Base-by-base conservation (phyloP, 2,797 vertebrate genomes). In the Acestrorhynchus altus region DNA sequence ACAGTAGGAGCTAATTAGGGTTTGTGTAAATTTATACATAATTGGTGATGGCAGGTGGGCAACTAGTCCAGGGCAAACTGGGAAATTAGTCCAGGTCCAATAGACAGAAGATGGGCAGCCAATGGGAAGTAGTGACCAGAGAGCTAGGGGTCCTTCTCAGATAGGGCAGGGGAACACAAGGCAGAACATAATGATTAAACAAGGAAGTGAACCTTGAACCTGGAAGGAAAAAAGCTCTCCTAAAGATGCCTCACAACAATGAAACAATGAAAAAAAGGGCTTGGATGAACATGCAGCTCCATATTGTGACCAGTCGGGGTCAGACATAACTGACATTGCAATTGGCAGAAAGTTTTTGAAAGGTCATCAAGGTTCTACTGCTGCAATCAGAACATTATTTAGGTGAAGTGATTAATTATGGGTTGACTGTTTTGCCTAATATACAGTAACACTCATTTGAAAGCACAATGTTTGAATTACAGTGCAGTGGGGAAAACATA, bases 181-280 rank as follows among this genome's bases (percentile, higher is more conserved):
- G 22, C 56, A 44, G 68, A 56, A 59, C 54, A 40, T 13, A 65
- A 28, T 51, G 57, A 74, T 46, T 61, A 56, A 63, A 46, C 46
- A 61, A 20, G 56, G 75, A 52, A 28, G n/a, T n/a, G n/a, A n/a
- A n/a, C n/a, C n/a, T n/a, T n/a, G n/a, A n/a, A n/a, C n/a, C n/a
- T n/a, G n/a, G n/a, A 61, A 20, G 56, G 75, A 52, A 28, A 71
- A 52, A 54, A 22, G 49, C 31, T 20, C 63, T 44, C 46, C 40
- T 44, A 15, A 64, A 56, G 72, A 76, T 80, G 78, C 75, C 56
- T 80, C 78, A 80, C 47, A 20, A 8, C 59, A 40, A 80, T 63
- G 66, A 76, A 47, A 68, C 22, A 22, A 28, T 18, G 13, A 67
- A 47, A 31, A n/a, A 20, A 4, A 44, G 12, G 61, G 39, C 39